phyloP scores from a whole-genome alignment of 2,797 vertebrate species.

The Cirrhinus mrigala region DNA sequence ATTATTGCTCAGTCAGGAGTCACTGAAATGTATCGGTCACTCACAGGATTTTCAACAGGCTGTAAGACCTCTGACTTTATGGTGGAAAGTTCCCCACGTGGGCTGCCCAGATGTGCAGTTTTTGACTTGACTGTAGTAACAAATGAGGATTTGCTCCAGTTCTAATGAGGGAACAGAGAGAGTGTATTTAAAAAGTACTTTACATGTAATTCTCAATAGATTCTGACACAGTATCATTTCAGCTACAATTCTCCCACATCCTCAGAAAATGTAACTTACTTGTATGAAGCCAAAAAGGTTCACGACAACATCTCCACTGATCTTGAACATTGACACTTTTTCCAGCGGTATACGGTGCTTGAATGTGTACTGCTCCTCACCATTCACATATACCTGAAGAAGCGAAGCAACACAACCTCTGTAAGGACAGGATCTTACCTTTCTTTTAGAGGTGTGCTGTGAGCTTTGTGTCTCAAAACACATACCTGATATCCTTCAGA shows the following conservation, averaged over 20 bases:
- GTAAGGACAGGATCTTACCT: too few relatives aligned
- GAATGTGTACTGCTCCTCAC: constrained; percentile 10
- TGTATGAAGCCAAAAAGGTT: constrained; percentile 28
- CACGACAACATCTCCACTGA: not conserved
- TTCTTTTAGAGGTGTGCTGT: not conserved
- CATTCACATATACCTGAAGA: constrained; percentile 45
- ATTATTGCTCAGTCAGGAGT: not conserved
- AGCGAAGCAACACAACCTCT: not conserved
- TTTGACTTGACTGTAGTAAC: rapidly evolving
- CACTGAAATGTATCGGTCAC: not conserved
- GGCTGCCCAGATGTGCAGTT: not conserved
- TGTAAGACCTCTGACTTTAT: not conserved
- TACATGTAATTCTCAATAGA: not conserved
- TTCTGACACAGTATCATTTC: not conserved
- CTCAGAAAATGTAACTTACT: not conserved
- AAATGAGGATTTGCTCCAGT: constrained; percentile 2
- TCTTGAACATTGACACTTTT: not conserved
- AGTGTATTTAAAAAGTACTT: not conserved
- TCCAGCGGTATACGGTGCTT: constrained; percentile 46
- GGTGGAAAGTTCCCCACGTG: not conserved
- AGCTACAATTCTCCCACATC: rapidly evolving
- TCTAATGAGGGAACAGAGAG: not conserved
- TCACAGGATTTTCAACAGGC: constrained; percentile 12
- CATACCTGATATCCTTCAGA: too few relatives aligned
- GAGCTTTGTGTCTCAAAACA: too few relatives aligned